phyloP scores from a whole-genome alignment of 1,140 invertebrate species.

The Bombus ignitus region DNA sequence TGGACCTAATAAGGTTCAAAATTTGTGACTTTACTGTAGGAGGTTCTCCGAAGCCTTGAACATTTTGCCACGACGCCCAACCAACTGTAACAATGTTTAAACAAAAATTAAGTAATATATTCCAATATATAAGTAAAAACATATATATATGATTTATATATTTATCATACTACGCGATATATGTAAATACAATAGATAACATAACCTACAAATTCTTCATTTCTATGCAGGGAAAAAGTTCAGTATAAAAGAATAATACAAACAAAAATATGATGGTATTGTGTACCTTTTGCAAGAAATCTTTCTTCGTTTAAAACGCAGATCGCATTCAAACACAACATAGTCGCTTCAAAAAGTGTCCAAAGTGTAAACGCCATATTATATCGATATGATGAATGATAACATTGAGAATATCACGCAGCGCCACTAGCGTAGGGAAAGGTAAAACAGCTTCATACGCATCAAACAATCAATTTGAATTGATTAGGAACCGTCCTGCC shows the following conservation, averaged over 20 bases:
- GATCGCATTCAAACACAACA: slow-evolving; percentile 94
- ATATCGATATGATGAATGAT: slow-evolving; percentile 38
- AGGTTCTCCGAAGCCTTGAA: slow-evolving; percentile 92
- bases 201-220: slow-evolving; percentile 39
- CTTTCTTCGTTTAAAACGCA: slow-evolving; percentile 96
- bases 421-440: neutral
- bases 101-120: neutral
- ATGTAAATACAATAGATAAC: neutral
- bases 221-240: neutral
- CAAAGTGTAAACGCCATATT: slow-evolving; percentile 90
- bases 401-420: neutral
- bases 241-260: no score
- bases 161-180: neutral
- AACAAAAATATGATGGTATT: neutral
- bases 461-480: neutral
- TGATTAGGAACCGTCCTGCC: neutral
- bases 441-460: no score
- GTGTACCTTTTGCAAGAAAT: slow-evolving; percentile 92
- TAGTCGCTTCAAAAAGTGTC: slow-evolving; percentile 91
- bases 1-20: slow-evolving; percentile 93
- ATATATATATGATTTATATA: neutral
- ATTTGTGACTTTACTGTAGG: slow-evolving; percentile 92
- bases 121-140: neutral
- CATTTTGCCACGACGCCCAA: slow-evolving; percentile 87
- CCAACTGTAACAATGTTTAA: slow-evolving; percentile 84